Conservation (phyloP, 2,113 vertebrate genomes). For the Regulus satrapa region DNA sequence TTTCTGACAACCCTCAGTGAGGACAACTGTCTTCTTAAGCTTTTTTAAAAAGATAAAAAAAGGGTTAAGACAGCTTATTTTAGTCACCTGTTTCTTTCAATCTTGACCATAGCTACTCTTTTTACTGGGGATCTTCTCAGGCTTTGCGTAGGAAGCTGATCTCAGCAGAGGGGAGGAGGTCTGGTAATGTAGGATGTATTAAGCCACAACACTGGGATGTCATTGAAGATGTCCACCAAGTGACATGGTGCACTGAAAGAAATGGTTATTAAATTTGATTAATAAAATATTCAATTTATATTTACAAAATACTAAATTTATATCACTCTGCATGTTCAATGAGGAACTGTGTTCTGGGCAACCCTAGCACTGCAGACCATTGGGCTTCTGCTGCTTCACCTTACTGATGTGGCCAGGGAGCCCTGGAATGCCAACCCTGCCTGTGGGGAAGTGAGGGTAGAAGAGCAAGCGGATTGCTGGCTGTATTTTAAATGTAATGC, state of each 20-base stretch:
- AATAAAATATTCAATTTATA: background rate
- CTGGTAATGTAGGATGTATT: background rate
- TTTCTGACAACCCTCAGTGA: background rate
- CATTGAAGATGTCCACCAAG: background rate
- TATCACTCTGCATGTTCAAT: background rate
- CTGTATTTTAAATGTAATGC: rapidly evolving
- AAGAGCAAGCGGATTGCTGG: background rate
- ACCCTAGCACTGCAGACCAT: rapidly evolving
- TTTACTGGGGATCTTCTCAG: background rate
- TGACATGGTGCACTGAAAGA: background rate
- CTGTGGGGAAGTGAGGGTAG: background rate
- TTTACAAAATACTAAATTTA: background rate
- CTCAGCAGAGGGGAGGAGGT: background rate
- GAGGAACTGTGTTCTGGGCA: background rate
- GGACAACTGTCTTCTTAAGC: background rate
- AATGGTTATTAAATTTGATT: background rate
- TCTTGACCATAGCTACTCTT: background rate
- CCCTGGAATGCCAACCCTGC: background rate
- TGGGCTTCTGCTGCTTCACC: background rate
- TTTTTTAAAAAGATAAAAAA: background rate
- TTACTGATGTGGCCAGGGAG: rapidly evolving
- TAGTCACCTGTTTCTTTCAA: background rate
- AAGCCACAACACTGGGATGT: background rate
- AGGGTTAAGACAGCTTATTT: background rate
- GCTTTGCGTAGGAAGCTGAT: background rate